Evolutionary conservation across 2,797 vertebrate genomes (phyloP).

Genomic region (Siniperca undulata): DNA sequence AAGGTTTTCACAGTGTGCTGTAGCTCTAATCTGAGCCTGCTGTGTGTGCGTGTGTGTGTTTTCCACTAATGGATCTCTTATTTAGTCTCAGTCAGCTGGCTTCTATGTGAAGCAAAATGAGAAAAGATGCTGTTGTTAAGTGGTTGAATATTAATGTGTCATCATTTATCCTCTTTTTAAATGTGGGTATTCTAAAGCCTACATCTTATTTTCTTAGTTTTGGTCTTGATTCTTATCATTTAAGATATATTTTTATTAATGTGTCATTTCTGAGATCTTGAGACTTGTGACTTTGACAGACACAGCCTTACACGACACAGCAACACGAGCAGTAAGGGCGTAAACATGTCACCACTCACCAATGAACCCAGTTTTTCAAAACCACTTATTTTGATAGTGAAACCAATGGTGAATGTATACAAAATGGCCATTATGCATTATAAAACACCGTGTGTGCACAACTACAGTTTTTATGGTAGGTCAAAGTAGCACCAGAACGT

Average conservation of each 20-base stretch:
- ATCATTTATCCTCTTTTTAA: slow-evolving; percentile 1
- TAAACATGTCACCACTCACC: background rate
- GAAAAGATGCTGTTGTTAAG: slow-evolving; percentile 23
- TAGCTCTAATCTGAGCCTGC: slow-evolving; percentile 25
- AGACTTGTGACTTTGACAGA: background rate
- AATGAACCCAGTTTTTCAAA: background rate
- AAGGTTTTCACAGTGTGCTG: slow-evolving; percentile 45
- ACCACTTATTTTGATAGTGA: background rate
- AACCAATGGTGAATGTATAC: background rate
- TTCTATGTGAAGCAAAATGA: slow-evolving; percentile 27
- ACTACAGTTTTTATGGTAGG: background rate
- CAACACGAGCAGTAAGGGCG: background rate
- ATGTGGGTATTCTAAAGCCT: background rate
- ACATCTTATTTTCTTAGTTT: background rate
- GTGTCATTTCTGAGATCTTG: background rate
- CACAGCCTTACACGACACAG: background rate
- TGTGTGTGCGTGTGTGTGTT: slow-evolving; percentile 25
- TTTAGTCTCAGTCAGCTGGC: slow-evolving; percentile 35
- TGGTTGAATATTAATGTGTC: slow-evolving; percentile 7
- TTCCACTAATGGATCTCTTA: slow-evolving; percentile 25
- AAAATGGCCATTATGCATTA: slow-evolving; percentile 1
- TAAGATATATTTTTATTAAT: background rate
- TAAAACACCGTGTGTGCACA: background rate
- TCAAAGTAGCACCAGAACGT: slow-evolving; percentile 3
- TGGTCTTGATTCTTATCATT: background rate